Evolutionary conservation across 2,797 vertebrate genomes (phyloP).

Genomic region (Malurus leucopterus): DNA sequence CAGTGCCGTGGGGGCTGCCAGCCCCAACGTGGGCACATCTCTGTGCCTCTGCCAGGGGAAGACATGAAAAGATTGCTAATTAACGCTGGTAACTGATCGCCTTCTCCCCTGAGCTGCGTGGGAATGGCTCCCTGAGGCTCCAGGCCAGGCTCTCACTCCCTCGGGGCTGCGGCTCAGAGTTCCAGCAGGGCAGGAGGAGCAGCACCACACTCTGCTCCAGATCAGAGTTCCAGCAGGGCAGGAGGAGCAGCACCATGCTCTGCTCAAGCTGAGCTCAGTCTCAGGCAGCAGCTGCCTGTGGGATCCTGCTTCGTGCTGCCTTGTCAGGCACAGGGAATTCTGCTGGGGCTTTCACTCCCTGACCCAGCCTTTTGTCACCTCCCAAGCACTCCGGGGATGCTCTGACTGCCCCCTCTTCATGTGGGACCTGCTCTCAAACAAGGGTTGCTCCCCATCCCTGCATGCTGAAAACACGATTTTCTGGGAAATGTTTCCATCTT

Average conservation of each 20-base stretch:
- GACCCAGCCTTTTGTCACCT: neutral
- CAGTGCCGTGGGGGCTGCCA: neutral
- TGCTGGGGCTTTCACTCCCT: neutral
- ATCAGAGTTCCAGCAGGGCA: no score
- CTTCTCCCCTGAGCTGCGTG: neutral
- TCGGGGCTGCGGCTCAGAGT: neutral
- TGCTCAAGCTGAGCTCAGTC: neutral
- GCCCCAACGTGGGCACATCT: neutral
- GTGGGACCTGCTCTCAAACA: neutral
- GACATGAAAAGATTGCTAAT: slow-evolving; percentile 14
- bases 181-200: neutral
- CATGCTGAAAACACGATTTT: neutral
- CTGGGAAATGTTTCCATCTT: neutral
- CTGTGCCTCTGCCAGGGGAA: neutral
- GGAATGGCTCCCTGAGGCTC: neutral
- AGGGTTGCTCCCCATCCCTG: neutral
- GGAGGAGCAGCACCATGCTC: neutral
- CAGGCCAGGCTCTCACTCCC: neutral
- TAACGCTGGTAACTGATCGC: neutral
- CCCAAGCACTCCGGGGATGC: neutral
- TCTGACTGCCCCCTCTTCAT: neutral
- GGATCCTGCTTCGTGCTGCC: neutral
- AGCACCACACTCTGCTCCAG: neutral
- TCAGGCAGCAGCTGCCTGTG: slow-evolving; percentile 3
- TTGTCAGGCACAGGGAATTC: neutral